Base-by-base conservation (phyloP, 2,113 vertebrate genomes). In the Ptilorrhoa leucosticta region DNA sequence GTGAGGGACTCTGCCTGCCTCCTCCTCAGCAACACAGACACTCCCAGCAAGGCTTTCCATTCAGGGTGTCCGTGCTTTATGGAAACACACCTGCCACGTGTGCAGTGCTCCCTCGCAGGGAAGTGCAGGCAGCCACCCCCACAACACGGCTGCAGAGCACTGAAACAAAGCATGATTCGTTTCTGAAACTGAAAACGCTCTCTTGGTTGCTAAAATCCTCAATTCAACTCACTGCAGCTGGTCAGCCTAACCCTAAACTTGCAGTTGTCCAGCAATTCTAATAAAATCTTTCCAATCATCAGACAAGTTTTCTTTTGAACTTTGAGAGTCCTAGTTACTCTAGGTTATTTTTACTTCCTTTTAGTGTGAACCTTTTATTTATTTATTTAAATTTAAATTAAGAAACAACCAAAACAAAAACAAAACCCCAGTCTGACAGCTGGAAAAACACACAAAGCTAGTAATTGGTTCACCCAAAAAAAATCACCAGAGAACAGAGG, bases 101-200 rank as follows among this genome's bases (percentile, higher is more conserved):
- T 24, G 31, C 42, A 48, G 48, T 4, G 64, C 48, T 70, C 27
- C 56, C 48, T 37, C 0, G 2, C 22, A 37, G 48, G 27, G 48
- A 63, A 48, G 31, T 0, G 1, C 40, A 48, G 31, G 35, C 65
- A 47, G 56, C 48, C 71, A 39, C 47, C 47, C 33, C 47, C 5
- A 1, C 0, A 0, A 28, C 60, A 63, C 0, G 1, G 47, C 51
- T 56, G 42, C 40, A 47, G 56, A 68, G 35, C 39, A 4, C n/a
- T 6, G 39, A 42, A 26, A 82, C 3, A 8, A 73, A 84, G 17
- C 50, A 61, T 0, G 0, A 37, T 17, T 22, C 9, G 1, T 7
- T 54, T 44, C 77, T 7, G 11, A 78, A 94, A 89, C 3, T n/a
- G 35, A 91, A 57, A 92, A 91, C 61, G n/a, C 58, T 72, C 48